Base-by-base conservation (phyloP, 2,888 invertebrate genomes). In the Anoncus sp. region DNA sequence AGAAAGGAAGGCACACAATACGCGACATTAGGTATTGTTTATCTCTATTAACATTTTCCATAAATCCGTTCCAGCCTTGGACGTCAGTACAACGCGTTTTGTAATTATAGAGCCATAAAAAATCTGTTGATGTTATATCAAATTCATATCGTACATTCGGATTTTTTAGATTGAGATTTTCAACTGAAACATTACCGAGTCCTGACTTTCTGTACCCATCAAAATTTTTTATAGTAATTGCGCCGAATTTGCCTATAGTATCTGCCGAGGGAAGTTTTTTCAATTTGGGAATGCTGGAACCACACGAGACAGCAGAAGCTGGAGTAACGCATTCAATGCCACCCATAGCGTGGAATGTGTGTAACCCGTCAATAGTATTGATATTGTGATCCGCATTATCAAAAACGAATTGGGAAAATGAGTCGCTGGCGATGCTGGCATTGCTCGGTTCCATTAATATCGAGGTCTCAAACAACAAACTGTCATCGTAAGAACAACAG, bases 361-460 rank as follows among this genome's bases (percentile, higher is more conserved):
- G 22, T 43, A 10, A 14, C 5, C 60, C 60, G 20, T 60, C 60
- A 27, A 60, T 22, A 9, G 51, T 49, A 63, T 63, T 63, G 14
- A 63, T 51, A 24, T 47, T 63, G n/a, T 63, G 63, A 49, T 63
- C 35, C n/a, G n/a, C n/a, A n/a, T n/a, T n/a, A n/a, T n/a, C n/a
- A n/a, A n/a, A n/a, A n/a, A n/a, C n/a, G n/a, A n/a, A n/a, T n/a
- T n/a, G n/a, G n/a, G n/a, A n/a, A n/a, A n/a, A n/a, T n/a, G n/a
- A n/a, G n/a, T n/a, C n/a, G n/a, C n/a, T n/a, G n/a, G n/a, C n/a
- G n/a, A n/a, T n/a, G n/a, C n/a, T n/a, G n/a, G n/a, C n/a, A n/a
- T n/a, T n/a, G n/a, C n/a, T n/a, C n/a, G n/a, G n/a, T n/a, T n/a
- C n/a, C n/a, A n/a, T n/a, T n/a, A n/a, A n/a, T n/a, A n/a, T n/a